phyloP scores from a whole-genome alignment of 2,888 invertebrate species.

The Temnothorax ravouxi region DNA sequence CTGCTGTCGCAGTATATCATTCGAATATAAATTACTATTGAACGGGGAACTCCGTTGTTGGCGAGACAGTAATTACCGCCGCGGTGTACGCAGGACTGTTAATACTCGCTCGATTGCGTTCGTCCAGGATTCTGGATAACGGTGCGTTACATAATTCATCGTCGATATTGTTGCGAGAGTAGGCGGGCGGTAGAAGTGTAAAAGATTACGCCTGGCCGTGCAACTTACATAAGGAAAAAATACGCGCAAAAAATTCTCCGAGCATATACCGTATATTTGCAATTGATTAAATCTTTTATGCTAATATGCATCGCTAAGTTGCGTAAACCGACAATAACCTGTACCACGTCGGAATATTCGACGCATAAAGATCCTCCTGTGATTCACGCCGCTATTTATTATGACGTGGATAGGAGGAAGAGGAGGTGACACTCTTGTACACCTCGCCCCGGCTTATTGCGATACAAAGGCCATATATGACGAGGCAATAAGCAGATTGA shows the following conservation, averaged over 20 bases:
- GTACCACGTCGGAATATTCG: conserved; percentile 28
- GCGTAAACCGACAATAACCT: conserved; percentile 24
- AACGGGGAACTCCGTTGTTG: conserved; percentile 55
- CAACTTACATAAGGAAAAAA: conserved; percentile 44
- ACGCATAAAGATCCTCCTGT: conserved; percentile 45
- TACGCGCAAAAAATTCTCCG: conserved; percentile 48
- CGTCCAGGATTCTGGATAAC: conserved; percentile 44
- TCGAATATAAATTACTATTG: conserved; percentile 66
- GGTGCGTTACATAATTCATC: conserved; percentile 54
- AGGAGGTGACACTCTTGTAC: conserved; percentile 58
- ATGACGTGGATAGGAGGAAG: conserved; percentile 46
- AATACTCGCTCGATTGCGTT: conserved; percentile 41
- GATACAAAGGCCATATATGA: conserved; percentile 41
- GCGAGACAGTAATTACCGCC: conserved; percentile 65
- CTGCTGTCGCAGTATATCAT: conserved; percentile 62
- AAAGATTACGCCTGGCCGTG: conserved; percentile 16
- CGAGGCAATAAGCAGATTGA: conserved; percentile 73
- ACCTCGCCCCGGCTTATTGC: conserved; percentile 52
- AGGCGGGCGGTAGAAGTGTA: conserved; percentile 17
- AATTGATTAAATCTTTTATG: conserved; percentile 31
- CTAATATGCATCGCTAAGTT: conserved; percentile 36
- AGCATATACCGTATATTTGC: background rate
- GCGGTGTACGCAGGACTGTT: conserved; percentile 47
- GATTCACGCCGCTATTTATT: conserved; percentile 52
- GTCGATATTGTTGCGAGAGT: conserved; percentile 59